Conservation (phyloP, 2,888 invertebrate genomes). For the Mesorhabditis sp. region DNA sequence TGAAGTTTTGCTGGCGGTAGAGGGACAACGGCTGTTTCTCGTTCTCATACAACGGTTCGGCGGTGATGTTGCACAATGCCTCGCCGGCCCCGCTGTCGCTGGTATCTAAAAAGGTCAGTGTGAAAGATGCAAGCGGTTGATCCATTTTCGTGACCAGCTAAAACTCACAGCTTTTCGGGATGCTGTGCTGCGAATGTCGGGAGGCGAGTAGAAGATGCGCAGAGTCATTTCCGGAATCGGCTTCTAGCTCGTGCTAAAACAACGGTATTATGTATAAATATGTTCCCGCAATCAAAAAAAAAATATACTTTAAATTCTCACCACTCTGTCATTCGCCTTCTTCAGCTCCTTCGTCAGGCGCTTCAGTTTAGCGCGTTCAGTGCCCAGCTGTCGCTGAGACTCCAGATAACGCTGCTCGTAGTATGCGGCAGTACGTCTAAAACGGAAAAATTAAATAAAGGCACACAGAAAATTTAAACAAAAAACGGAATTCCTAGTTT, state of each 20-base stretch:
- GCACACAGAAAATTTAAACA: too few species aligned
- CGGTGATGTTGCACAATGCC: neutral
- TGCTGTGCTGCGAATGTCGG: too few species aligned
- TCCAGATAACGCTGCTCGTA: neutral
- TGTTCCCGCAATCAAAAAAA: too few species aligned
- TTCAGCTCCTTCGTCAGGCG: neutral
- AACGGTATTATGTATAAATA: neutral
- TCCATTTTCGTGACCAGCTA: too few species aligned
- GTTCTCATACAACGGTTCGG: constrained; percentile 5
- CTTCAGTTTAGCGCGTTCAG: neutral
- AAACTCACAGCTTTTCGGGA: too few species aligned
- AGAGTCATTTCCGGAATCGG: neutral
- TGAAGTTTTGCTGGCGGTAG: neutral
- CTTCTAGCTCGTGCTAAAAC: neutral
- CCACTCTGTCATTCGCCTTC: neutral
- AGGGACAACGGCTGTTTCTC: neutral
- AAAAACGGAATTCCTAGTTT: too few species aligned
- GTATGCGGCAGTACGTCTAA: neutral
- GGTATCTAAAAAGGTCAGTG: neutral
- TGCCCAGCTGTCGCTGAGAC: neutral
- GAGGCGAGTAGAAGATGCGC: neutral
- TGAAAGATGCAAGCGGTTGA: neutral
- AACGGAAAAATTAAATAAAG: neutral
- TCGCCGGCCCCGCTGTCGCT: neutral
- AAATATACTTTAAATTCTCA: neutral